Conservation (phyloP, 2,113 vertebrate species). For the Laterallus jamaicensis region DNA sequence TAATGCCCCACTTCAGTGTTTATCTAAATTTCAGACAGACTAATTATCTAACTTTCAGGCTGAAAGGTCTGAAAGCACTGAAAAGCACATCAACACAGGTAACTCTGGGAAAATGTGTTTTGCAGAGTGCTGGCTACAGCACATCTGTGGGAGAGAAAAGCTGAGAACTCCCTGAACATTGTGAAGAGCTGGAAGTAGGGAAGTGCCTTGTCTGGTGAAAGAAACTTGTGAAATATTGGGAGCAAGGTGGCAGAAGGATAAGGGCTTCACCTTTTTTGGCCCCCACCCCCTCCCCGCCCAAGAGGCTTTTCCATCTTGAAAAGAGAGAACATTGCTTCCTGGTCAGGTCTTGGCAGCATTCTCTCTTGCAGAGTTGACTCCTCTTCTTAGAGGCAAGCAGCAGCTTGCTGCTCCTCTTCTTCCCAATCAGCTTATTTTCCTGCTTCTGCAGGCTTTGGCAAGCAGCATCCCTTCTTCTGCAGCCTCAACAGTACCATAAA, state of each 20-base stretch:
- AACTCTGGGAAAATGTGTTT: neutral
- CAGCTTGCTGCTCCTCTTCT: neutral
- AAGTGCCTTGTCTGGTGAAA: neutral
- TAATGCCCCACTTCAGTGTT: neutral
- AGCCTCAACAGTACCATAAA: neutral
- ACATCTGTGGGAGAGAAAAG: neutral
- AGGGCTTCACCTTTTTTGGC: neutral
- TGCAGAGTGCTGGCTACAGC: neutral
- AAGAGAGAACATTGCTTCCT: neutral
- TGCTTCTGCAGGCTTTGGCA: neutral
- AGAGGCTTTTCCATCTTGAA: neutral
- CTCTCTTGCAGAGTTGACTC: neutral
- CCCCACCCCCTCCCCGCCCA: too few relatives aligned
- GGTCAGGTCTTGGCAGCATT: neutral
- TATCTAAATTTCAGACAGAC: conserved; percentile 12
- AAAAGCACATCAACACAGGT: neutral
- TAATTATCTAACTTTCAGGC: neutral
- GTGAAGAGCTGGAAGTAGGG: neutral
- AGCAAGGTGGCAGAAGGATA: neutral
- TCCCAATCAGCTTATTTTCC: neutral
- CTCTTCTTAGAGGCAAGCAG: neutral
- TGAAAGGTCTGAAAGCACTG: conserved; percentile 1
- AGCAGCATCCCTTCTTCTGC: neutral
- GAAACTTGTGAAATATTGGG: neutral
- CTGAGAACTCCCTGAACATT: neutral